Evolutionary conservation across 2,113 vertebrate genomes (phyloP).

Genomic region (Myiopsitta monachus): DNA sequence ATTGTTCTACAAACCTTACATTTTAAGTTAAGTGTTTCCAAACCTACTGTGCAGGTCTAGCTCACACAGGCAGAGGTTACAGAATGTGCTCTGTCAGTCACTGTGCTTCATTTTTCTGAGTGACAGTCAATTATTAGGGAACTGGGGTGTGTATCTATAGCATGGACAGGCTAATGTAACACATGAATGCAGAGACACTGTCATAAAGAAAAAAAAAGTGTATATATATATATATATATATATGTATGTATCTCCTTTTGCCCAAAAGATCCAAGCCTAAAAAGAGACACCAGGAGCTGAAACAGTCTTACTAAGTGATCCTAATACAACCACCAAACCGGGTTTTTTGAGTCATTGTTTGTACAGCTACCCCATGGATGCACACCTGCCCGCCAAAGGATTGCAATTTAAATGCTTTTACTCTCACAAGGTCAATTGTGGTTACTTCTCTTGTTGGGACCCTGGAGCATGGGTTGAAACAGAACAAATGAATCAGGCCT

Average conservation of each 20-base stretch:
- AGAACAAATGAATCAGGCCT: constrained; percentile 17
- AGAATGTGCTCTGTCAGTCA: not conserved
- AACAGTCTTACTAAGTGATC: not conserved
- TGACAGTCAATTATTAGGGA: not conserved
- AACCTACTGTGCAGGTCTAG: not conserved
- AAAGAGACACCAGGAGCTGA: not conserved
- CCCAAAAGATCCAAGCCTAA: not conserved
- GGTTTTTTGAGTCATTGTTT: constrained; percentile 37
- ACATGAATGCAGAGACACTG: not conserved
- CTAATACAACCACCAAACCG: not conserved
- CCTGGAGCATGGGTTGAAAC: constrained; percentile 47
- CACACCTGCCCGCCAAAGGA: constrained; percentile 3
- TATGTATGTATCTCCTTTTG: not conserved
- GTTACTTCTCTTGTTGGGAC: not conserved
- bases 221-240: not conserved
- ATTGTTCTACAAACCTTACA: not conserved
- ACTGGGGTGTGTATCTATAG: accelerated
- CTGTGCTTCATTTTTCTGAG: not conserved
- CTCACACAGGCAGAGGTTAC: not conserved
- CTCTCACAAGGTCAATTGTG: constrained; percentile 17
- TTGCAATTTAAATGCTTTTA: constrained; percentile 13
- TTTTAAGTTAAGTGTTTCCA: constrained; percentile 2
- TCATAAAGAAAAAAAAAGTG: not conserved
- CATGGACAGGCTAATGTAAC: not conserved
- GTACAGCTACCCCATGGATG: not conserved